Base-by-base conservation (phyloP, 2,113 vertebrate species). In the Paedocypris sp. region DNA sequence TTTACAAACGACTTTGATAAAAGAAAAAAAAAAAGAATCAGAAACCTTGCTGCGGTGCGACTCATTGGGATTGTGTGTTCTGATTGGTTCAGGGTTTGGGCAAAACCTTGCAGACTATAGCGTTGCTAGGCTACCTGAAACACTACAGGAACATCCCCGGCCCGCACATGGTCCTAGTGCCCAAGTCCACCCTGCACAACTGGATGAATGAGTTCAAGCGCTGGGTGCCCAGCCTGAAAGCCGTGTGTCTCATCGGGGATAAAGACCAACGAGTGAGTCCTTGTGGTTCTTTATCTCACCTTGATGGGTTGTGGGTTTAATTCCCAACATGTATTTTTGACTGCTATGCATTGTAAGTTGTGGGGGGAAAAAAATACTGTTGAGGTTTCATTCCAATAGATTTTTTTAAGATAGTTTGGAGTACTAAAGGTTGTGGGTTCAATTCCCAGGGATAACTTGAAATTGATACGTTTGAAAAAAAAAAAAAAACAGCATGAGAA, bases 201-300 rank as follows among this genome's bases (percentile, higher is more conserved):
- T 92, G 90, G 90, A 92, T 93, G 88, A 89, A 89, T 33, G 90
- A 93, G 62, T 93, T 93, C 78, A 91, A 92, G 62, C 88, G 86
- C 56, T 93, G 90, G 90, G 87, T 93, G 39, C 89, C 90, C 1
- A 87, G 89, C 0, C 72, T 93, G 11, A 83, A 82, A 67, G 90
- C 90, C 8, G 90, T 93, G 71, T 93, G 90, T 74, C 89, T 92
- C 42, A 85, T 92, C 11, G 90, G 90, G 64, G 87, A 91, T 74
- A 93, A 91, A 75, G 88, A 90, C 26, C 84, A 79, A 3, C 81
- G 90, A 77, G 90, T 93, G 83, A 88, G 15, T 53, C 23, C 36
- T 13, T 41, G 5, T 13, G 67, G 71, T 35, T 18, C n/a, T 16
- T 33, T 23, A 15, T 48, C 19, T 5, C 11, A 50, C 4, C 23